Evolutionary conservation across 2,113 vertebrate genomes (phyloP), one percentile per base, ranked within the genome.

Genomic region (Limnothrissa miodon): DNA sequence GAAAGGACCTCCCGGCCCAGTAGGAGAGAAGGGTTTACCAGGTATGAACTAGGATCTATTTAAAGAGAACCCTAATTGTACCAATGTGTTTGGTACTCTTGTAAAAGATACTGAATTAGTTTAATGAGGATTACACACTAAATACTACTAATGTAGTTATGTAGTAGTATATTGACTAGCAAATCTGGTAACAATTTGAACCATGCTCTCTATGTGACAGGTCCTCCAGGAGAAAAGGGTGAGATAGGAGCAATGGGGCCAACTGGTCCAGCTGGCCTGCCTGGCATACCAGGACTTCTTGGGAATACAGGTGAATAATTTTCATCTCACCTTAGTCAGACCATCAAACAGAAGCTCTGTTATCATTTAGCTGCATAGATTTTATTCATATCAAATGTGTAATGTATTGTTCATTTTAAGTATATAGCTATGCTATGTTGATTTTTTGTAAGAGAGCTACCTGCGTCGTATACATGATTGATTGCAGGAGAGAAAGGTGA

Each of bases 401-500:
- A 42, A 6, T 42, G 42, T 42, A 42, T 13, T 11, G 46, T 48
- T 48, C 15, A 1, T 48, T 48, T 48, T 48, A 9, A 48, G 15
- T 2, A 48, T 15, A 48, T 48, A 13, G 15, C 15, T 13, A 15
- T 42, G 42, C 42, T 4, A 42, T 42, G 42, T 42, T 42, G 42
- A 4, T 42, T 42, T 42, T 42, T 42, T 2, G 42, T 13, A 48
- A 48, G 15, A 48, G 46, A 11, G 48, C 48, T 56, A 56, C 21
- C 51, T 56, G 19, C 23, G 21, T 4, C 21, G 4, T 23, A 23
- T 56, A 19, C 51, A 56, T 56, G 21, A 23, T 56, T n/a, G n/a
- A 23, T 56, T 44, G 42, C 29, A 98, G 98, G 97, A 90, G 94
- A 95, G 62, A 97, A 95, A 92, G 98, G 98, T 81, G 96, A 96